Evolutionary conservation across 2,888 invertebrate genomes (phyloP), one percentile per base, ranked within the genome.

Genomic region (Lacanobia wlatinum): DNA sequence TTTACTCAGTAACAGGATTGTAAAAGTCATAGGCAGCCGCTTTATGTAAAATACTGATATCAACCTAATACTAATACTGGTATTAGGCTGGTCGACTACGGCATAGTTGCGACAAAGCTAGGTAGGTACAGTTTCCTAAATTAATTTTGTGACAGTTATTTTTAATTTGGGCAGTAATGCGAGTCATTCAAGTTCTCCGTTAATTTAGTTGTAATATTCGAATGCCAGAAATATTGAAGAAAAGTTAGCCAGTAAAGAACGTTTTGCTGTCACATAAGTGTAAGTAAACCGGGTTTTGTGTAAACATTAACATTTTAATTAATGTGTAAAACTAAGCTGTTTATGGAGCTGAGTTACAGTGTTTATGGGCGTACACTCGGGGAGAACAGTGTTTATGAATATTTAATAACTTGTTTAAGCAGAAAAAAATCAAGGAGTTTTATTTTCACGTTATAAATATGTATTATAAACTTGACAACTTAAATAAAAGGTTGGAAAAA

Each of bases 301-400:
- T 79, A 74, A 80, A 76, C 84, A 76, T 85, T 76, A 82, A 85
- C 76, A 71, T 82, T 78, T 85, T 85, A 85, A 85, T 85, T 82
- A 85, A 79, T 84, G 84, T 75, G 65, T 85, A 76, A 79, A 85
- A 80, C 84, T 82, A 78, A 84, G 59, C 76, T 85, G 84, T 85
- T 85, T 82, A 84, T 81, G 76, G 70, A 38, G 56, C 60, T 18
- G 65, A 61, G 61, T 78, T 59, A 62, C 61, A 23, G 60, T 76
- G 79, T 84, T 85, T 84, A 85, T 78, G 75, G 16, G n/a, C 10
- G 72, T 83, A 85, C 78, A 72, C 38, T 74, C 52, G 59, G 4
- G 10, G 14, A 12, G 73, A 73, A 23, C 74, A 70, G 40, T 69
- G 75, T 73, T 73, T 18, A 40, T 65, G 21, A 56, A 58, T 46